A percentile compares a stretch with the other conserved stretches of the same genome.
Conservation (phyloP, 2,797 vertebrate species). For the Xerus rutilus region DNA sequence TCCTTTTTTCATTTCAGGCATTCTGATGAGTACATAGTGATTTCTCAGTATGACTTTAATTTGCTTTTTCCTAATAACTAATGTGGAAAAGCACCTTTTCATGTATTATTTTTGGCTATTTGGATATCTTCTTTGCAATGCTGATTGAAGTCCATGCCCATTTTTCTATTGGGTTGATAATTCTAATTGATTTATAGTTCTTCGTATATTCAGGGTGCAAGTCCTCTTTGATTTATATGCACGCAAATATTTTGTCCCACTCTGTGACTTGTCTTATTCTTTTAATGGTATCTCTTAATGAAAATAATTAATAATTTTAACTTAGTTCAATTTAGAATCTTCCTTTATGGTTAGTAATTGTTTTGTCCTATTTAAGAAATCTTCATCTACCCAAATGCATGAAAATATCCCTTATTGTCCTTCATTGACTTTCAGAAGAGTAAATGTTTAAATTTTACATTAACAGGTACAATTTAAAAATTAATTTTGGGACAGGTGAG, state of each 20-base stretch:
- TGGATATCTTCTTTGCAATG: not conserved
- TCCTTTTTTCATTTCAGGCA: not conserved
- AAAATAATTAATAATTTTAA: slow-evolving; percentile 35
- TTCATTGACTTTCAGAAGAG: not conserved
- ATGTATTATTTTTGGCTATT: not conserved
- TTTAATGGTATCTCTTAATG: not conserved
- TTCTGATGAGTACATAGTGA: not conserved
- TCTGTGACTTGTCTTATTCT: not conserved
- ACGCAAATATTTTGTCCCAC: not conserved
- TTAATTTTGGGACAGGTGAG: not conserved
- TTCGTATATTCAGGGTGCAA: not conserved
- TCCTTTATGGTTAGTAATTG: not conserved
- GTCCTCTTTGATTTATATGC: not conserved
- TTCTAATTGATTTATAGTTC: not conserved
- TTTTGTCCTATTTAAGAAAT: slow-evolving; percentile 7
- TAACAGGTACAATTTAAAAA: slow-evolving; percentile 9
- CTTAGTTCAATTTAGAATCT: not conserved
- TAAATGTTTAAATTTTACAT: not conserved
- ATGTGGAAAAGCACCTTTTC: not conserved
- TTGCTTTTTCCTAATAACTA: not conserved
- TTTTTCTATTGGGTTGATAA: slow-evolving; percentile 2
- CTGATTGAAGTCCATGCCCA: not conserved
- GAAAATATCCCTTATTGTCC: not conserved
- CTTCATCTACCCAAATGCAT: not conserved
- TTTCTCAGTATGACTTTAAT: not conserved